Evolutionary conservation across 2,113 vertebrate species (phyloP), one percentile per base, ranked within the genome.

Genomic region (Chlorocebus sabaeus): DNA sequence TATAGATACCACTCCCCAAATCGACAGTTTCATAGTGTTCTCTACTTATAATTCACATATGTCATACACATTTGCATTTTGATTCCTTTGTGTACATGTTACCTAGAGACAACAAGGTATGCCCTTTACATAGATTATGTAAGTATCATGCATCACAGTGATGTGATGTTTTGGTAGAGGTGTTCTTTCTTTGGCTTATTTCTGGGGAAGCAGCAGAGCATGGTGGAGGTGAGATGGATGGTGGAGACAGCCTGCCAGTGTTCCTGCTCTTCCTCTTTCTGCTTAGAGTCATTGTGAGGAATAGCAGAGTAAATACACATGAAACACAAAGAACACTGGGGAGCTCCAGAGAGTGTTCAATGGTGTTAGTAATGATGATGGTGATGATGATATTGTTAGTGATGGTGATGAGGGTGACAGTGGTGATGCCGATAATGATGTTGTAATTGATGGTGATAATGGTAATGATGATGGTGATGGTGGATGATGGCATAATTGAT

Each of bases 101-200:
- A 8, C n/a, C 61, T 72, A 4, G 1, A 43, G 59, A n/a, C 70
- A 9, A 22, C 4, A 81, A 85, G n/a, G 20, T 14, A 0, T n/a
- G 30, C 11, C 20, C 0, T 6, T 23, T 25, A 20, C 1, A 0
- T 40, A 13, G 17, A 8, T 70, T 18, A 1, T 73, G 20, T 50
- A 38, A 30, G 68, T 30, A 6, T 40, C 43, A 6, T 6, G 17
- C 0, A 0, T 0, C 1, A 38, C 0, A 23, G 22, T 14, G 16
- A 16, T 16, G 52, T 14, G 67, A 12, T 9, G 6, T 80, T 18
- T 89, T 17, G 22, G 32, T 6, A 6, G 61, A 64, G 6, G 20
- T 16, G 27, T 27, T 52, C 13, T 55, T 83, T 48, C 81, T 68
- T 68, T 35, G 57, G 17, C 35, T 90, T 18, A 18, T 76, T 81